These are phyloP conservation scores for Gadus chalcogrammus DNA, from an alignment of 2,113 vertebrate genomes.

Conservation along the genomic window DNA sequence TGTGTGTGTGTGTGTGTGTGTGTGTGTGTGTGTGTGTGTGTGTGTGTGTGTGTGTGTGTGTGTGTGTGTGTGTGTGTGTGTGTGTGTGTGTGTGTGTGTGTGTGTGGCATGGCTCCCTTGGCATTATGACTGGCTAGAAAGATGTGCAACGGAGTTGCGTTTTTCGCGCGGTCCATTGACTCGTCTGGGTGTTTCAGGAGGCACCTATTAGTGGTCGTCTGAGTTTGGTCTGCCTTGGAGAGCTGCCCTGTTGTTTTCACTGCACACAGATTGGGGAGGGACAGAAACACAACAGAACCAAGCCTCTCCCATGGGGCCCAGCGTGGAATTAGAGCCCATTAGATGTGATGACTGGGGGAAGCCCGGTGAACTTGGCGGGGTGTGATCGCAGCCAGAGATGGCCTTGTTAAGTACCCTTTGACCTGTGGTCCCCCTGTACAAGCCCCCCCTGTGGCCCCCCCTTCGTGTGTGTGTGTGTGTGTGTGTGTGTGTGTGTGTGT, in stretches of 20 bases:
- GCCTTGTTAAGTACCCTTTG: conserved; percentile 47
- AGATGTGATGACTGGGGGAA: neutral
- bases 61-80: too few species aligned
- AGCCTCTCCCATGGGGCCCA: neutral
- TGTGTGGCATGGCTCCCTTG: too few species aligned
- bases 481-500: too few species aligned
- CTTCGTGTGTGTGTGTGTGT: too few species aligned
- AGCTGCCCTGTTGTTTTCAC: neutral
- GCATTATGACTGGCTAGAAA: too few species aligned
- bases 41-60: too few species aligned
- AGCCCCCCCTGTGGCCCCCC: conserved; percentile 18
- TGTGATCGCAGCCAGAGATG: conserved; percentile 31
- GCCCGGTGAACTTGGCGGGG: neutral
- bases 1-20: too few species aligned
- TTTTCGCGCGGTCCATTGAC: too few species aligned
- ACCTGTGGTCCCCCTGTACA: conserved; percentile 48
- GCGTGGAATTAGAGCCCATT: neutral
- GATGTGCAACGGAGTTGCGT: too few species aligned
- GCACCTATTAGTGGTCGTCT: neutral
- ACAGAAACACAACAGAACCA: neutral
- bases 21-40: too few species aligned
- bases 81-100: too few species aligned
- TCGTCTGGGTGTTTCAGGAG: neutral
- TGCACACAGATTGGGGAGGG: too few species aligned
- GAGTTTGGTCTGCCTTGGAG: neutral